Evolutionary conservation across 2,888 invertebrate genomes (phyloP), one percentile per base, ranked within the genome.

Genomic region (Koerneria pararmatus): DNA sequence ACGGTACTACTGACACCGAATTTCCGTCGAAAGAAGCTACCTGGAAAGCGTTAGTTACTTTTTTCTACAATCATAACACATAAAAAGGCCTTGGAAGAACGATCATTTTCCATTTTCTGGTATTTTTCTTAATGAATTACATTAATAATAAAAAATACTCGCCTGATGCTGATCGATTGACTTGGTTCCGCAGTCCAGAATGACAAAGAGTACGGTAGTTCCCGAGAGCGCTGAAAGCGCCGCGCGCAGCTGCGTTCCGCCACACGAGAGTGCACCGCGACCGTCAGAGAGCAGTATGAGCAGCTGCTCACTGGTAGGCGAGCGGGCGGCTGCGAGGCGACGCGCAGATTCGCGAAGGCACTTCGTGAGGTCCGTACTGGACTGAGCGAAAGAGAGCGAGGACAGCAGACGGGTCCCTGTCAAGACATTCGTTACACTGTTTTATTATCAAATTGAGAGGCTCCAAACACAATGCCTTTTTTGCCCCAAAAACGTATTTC

Each of bases 271-370:
- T 73, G 95, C 89, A 1, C 94, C 94, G 51, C 94, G 88, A 0
- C 97, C 98, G 85, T 99, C 99, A 46, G 95, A 93, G 3, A 99
- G 88, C 11, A 99, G 89, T 22, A 99, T 88, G 73, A 99, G 84
- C 51, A 99, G 85, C 84, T 93, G 93, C 0, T 93, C 91, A 51
- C 74, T 73, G 53, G 68, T 72, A 1, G 71, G 41, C 19, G 73
- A 74, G 46, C 64, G 37, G 3, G 71, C 69, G 24, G 72, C 74
- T 11, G 69, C 69, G 31, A 76, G 54, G 15, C 69, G 54, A 15
- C 46, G 51, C 22, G 66, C 58, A 15, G 73, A 68, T 3, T 63
- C 69, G 29, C 65, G 67, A 35, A 82, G 68, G 29, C 82, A 65
- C n/a, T 67, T 65, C n/a, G 60, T 53, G 53, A 76, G 48, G 41